phyloP scores from a whole-genome alignment of 2,797 vertebrate genomes.

The Propithecus perrieri region DNA sequence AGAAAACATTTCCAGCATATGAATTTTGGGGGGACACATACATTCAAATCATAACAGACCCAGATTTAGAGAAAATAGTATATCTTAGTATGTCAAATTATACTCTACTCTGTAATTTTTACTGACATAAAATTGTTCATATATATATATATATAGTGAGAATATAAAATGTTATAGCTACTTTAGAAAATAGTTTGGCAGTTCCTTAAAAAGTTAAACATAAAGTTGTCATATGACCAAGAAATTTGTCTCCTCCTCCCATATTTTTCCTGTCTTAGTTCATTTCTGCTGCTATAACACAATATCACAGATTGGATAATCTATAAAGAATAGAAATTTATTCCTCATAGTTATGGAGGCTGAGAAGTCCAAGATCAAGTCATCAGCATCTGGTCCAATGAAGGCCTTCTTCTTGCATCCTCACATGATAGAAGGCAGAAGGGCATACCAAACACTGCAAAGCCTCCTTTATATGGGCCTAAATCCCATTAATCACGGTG shows the following conservation, averaged over 20 bases:
- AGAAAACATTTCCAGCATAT: not conserved
- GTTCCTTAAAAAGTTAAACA: slow-evolving; percentile 6
- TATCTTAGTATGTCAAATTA: not conserved
- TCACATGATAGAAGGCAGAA: not conserved
- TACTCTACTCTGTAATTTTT: not conserved
- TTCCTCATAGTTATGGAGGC: not conserved
- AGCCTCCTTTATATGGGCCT: not conserved
- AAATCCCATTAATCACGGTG: not conserved
- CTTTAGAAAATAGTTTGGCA: not conserved
- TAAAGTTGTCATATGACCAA: not conserved
- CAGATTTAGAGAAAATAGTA: not conserved
- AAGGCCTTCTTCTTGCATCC: not conserved
- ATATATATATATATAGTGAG: not conserved
- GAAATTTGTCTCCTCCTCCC: not conserved
- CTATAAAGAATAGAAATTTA: not conserved
- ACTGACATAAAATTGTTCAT: not conserved
- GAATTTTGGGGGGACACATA: not conserved
- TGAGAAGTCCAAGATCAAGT: not conserved
- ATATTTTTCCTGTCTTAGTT: not conserved
- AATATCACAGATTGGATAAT: not conserved
- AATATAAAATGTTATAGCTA: not conserved
- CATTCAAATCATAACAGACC: not conserved
- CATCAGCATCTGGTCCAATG: not conserved
- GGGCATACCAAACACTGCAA: not conserved
- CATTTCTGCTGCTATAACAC: not conserved